Conservation (phyloP, 2,113 vertebrate genomes). For the Ciconia stormi region DNA sequence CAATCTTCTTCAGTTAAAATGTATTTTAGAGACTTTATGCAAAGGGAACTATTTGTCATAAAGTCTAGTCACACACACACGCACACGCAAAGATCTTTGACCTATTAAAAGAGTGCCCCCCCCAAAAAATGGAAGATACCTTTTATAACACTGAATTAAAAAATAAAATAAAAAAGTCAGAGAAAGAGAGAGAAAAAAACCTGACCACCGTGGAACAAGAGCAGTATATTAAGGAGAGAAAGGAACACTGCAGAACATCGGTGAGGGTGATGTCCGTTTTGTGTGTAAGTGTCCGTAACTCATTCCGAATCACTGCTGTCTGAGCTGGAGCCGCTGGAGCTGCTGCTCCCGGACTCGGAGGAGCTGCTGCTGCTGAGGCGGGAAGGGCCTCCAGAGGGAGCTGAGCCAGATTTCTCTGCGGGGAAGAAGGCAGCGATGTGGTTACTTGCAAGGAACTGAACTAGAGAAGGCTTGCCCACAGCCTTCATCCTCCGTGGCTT, state of each 20-base stretch:
- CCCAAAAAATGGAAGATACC: slow-evolving; percentile 25
- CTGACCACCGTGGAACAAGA: slow-evolving; percentile 58
- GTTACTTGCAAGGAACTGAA: neutral
- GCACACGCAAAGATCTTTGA: slow-evolving; percentile 46
- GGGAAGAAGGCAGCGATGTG: neutral
- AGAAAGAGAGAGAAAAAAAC: neutral
- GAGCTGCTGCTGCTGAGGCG: slow-evolving; percentile 84
- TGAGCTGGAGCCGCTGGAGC: slow-evolving; percentile 85
- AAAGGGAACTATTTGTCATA: slow-evolving; percentile 28
- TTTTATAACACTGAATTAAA: slow-evolving; percentile 68
- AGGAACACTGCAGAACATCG: slow-evolving; percentile 8
- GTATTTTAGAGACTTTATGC: slow-evolving; percentile 59
- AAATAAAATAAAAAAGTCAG: slow-evolving; percentile 17
- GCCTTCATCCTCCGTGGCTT: neutral
- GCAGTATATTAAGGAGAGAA: slow-evolving; percentile 27
- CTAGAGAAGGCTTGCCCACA: no score
- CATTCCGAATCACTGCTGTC: slow-evolving; percentile 88
- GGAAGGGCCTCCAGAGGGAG: slow-evolving; percentile 81
- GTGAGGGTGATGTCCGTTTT: neutral
- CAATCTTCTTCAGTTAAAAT: neutral
- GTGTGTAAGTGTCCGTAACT: neutral
- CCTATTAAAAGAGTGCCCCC: slow-evolving; percentile 46
- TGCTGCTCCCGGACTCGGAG: slow-evolving; percentile 85
- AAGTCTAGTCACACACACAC: slow-evolving; percentile 53
- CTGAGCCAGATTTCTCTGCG: slow-evolving; percentile 81